Conservation (phyloP, 1,140 invertebrate genomes). For the Leptoteleia sp. region DNA sequence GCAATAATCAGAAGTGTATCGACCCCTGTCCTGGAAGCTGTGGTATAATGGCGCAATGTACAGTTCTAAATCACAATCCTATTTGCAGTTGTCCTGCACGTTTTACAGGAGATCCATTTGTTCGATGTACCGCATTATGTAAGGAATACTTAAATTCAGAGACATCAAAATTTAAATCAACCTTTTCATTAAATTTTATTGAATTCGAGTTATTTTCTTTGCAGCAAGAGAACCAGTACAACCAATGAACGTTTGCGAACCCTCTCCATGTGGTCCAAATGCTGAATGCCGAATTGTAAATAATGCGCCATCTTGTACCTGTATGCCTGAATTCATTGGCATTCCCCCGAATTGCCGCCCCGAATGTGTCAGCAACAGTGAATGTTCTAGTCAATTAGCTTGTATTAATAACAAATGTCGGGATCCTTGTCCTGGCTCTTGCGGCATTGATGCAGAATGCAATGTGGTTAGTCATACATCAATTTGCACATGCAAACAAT, state of each 20-base stretch:
- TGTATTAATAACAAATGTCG: conserved; percentile 83
- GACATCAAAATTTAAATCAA: too few species aligned
- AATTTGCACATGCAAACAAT: conserved; percentile 84
- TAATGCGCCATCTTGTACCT: conserved; percentile 85
- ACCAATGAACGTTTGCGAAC: conserved; percentile 80
- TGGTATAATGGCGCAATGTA: conserved; percentile 83
- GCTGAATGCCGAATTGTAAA: conserved; percentile 83
- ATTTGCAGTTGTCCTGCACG: conserved; percentile 84
- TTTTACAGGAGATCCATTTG: conserved; percentile 86
- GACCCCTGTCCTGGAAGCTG: conserved; percentile 83
- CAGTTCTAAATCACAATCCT: conserved; percentile 83
- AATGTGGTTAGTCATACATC: conserved; percentile 84
- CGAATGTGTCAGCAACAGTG: conserved; percentile 82
- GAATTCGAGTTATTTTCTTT: too few species aligned
- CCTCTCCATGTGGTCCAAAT: conserved; percentile 4
- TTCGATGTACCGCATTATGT: conserved; percentile 82
- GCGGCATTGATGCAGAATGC: conserved; percentile 84
- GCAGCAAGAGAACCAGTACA: conserved; percentile 63
- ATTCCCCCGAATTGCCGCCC: conserved; percentile 81
- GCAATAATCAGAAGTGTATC: conserved; percentile 83
- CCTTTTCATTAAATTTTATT: too few species aligned
- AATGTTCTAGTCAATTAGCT: conserved; percentile 81
- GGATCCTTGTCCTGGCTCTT: conserved; percentile 83
- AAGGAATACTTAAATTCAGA: too few species aligned
- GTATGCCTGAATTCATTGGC: conserved; percentile 79